Conservation (phyloP, 2,797 vertebrate species). For the Xenopus petersii region DNA sequence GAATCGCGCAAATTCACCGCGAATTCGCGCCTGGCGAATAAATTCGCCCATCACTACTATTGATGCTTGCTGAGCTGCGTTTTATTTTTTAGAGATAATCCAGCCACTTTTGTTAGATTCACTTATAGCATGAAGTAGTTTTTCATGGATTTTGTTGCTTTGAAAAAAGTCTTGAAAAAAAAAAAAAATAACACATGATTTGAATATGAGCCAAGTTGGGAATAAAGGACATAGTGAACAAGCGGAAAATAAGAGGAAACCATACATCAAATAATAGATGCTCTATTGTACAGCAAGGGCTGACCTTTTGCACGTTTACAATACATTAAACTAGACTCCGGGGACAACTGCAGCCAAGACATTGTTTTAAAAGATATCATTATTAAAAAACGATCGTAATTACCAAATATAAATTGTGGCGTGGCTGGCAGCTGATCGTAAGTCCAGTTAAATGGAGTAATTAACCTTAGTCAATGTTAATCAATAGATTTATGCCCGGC, state of each 20-base stretch:
- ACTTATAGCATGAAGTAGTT: conserved; percentile 12
- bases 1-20: too few relatives aligned
- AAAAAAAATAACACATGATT: not conserved
- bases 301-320: conserved; percentile 82
- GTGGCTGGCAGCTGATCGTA: conserved; percentile 57
- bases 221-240: conserved; percentile 50
- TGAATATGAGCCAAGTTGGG: conserved; percentile 31
- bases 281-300: conserved; percentile 75
- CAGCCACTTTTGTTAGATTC: conserved; percentile 12
- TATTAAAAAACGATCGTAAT: conserved; percentile 56
- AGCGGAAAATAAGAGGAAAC: conserved; percentile 75
- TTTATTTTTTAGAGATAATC: conserved; percentile 4
- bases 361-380: conserved; percentile 59
- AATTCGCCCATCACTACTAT: too few relatives aligned
- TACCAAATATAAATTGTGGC: conserved; percentile 54
- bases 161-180: not conserved
- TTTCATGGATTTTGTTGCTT: conserved; percentile 23
- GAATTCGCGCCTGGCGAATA: too few relatives aligned
- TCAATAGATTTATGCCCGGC: conserved; percentile 18
- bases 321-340: conserved; percentile 63
- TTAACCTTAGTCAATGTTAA: conserved; percentile 37
- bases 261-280: conserved; percentile 73
- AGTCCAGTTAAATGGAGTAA: conserved; percentile 55
- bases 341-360: conserved; percentile 55
- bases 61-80: not conserved